Conservation (phyloP, 2,113 vertebrate genomes). For the Silurus asotus region DNA sequence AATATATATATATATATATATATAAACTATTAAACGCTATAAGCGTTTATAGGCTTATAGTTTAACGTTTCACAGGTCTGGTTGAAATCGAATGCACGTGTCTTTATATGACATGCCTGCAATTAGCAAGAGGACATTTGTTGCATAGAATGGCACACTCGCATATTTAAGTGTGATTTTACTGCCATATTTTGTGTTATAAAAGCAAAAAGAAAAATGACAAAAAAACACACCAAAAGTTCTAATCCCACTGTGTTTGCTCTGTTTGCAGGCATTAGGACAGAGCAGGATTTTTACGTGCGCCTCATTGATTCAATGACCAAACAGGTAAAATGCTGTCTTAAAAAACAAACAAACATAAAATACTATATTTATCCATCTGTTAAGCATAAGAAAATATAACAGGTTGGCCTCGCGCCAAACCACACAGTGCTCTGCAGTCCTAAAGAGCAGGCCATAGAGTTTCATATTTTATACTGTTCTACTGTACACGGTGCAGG, state of each 20-base stretch:
- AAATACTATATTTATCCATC: not conserved
- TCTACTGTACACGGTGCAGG: not conserved
- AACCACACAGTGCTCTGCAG: not conserved
- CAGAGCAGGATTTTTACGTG: conserved; percentile 87
- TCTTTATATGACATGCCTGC: not conserved
- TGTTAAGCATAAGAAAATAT: not conserved
- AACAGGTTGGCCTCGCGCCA: not conserved
- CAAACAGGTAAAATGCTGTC: conserved; percentile 77
- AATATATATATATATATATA: too few relatives aligned
- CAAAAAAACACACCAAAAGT: not conserved
- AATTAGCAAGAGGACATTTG: not conserved
- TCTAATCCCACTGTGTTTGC: not conserved
- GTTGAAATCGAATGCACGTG: not conserved
- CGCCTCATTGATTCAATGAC: conserved; percentile 90
- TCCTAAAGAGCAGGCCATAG: not conserved
- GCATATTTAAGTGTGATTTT: not conserved
- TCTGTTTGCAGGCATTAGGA: conserved; percentile 75
- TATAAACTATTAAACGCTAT: too few relatives aligned
- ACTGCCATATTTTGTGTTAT: too few relatives aligned
- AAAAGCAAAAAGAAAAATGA: not conserved
- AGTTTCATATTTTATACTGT: not conserved
- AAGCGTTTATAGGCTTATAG: too few relatives aligned
- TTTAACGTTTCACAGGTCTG: too few relatives aligned
- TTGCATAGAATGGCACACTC: not conserved
- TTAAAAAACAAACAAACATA: not conserved